Base-by-base conservation (phyloP, 2,888 invertebrate genomes). In the Sinotaia quadrata region DNA sequence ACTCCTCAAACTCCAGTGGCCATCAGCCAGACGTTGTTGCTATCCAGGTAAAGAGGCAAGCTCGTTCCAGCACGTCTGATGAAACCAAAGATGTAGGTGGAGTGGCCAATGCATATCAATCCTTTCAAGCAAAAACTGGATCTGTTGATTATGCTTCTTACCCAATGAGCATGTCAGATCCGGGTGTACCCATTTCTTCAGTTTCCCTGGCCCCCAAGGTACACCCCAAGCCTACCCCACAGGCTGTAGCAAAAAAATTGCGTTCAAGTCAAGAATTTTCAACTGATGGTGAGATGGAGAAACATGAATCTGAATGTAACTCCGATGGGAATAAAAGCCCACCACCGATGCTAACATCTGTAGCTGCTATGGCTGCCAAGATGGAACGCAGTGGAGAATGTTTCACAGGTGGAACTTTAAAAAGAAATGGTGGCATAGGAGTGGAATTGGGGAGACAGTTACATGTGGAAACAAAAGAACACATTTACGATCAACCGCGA, bases 71-170 rank as follows among this genome's bases (percentile, higher is more conserved):
- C 31, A 60, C 61, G 0, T 69, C 71, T 1, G 73, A 73, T 10
- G 78, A 80, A 24, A 70, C 70, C 21, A 78, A 76, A 24, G 78
- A 77, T 47, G 70, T 68, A 60, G 75, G 70, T 49, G 77, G 79
- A 18, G 78, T 75, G 57, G 78, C 75, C 49, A 77, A 93, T 93
- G 93, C 91, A 93, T 82, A 82, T 69, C 81, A 81, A 61, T 83
- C 82, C 3, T 84, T 84, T 71, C 83, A 82, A 88, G 90, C 69
- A 91, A 94, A 80, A 93, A 94, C 24, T 8, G 34, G 62, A 33
- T 24, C 37, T 21, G 62, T 36, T 31, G 56, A 33, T 3, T n/a
- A 73, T 12, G 74, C 74, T 54, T 62, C 75, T 31, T 70, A 61
- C 12, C 67, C 77, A 10, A 78, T 78, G 60, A 79, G 74, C 61